Base-by-base conservation (phyloP, 2,888 invertebrate species). In the Eupithecia insigniata region DNA sequence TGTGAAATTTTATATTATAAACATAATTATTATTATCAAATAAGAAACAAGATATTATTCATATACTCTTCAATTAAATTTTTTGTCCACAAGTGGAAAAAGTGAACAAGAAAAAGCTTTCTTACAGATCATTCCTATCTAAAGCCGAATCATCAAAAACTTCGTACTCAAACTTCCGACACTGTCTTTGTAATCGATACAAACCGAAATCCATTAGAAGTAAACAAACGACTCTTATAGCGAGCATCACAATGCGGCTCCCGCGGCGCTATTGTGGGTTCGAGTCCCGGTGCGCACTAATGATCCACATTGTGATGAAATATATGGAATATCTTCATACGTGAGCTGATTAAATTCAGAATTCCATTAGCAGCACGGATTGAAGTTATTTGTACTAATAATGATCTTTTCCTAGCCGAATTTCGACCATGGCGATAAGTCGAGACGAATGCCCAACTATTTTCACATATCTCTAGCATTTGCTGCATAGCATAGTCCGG, bases 201-300 rank as follows among this genome's bases (percentile, higher is more conserved):
- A 26, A 67, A 43, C 43, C 34, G 18, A 74, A 71, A 69, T 69
- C 68, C 68, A 74, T 71, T 66, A 74, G 28, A 66, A 64, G 43
- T 73, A 74, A 71, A 71, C 64, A 67, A 67, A 74, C 46, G 46
- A 22, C 46, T 71, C 69, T 46, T 32, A 46, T 30, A 43, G 60
- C 64, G 32, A 74, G 71, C 62, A 62, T 58, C 66, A n/a, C 69
- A 71, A 70, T 73, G 67, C 70, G 78, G 72, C 84, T 78, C 86
- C 86, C 84, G 85, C 79, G 66, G 85, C 74, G 86, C 74, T 76
- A 84, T 85, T 82, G 82, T 84, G 43, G 74, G 78, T 82, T 86
- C 83, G 80, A 74, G 73, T 80, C 82, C 80, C 83, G 81, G 69
- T 75, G 67, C 68, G 70, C 75, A 76, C 83, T 79, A 79, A 79